phyloP scores from a whole-genome alignment of 2,113 vertebrate genomes.

The Setophaga coronata region DNA sequence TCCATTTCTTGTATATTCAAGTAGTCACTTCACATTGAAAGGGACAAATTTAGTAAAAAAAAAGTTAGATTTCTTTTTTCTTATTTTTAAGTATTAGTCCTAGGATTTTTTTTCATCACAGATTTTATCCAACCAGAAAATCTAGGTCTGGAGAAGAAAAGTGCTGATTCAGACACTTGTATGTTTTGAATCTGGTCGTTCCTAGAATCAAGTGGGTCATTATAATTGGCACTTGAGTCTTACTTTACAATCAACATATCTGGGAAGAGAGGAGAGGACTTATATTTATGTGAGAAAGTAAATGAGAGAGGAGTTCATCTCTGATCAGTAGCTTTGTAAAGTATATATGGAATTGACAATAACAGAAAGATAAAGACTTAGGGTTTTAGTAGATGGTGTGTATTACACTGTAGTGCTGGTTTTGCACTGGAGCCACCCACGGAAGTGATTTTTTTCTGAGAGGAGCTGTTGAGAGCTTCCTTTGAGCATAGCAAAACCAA shows the following conservation, averaged over 20 bases:
- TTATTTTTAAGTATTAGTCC: not conserved
- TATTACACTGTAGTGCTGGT: not conserved
- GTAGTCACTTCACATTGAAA: not conserved
- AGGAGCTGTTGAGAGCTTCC: not conserved
- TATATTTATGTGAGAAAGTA: not conserved
- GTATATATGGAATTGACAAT: not conserved
- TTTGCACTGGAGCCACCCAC: not conserved
- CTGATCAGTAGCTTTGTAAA: not conserved
- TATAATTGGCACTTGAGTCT: not conserved
- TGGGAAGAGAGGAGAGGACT: not conserved
- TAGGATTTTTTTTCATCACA: not conserved
- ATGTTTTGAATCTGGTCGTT: not conserved
- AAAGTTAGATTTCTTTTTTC: not conserved
- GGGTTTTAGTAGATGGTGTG: not conserved
- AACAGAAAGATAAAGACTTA: not conserved
- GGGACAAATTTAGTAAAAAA: not conserved
- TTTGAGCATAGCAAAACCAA: not conserved
- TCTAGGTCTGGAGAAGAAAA: not conserved
- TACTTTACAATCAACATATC: not conserved
- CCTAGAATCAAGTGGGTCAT: not conserved
- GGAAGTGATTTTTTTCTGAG: not conserved
- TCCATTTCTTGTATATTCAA: not conserved
- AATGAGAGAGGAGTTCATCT: not conserved
- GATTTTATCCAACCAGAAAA: not conserved
- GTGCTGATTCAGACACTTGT: rapidly evolving